Percentiles rank a stretch among this genome's conserved stretches.
phyloP scores from a whole-genome alignment of 2,888 invertebrate species.

The Pocota personata region DNA sequence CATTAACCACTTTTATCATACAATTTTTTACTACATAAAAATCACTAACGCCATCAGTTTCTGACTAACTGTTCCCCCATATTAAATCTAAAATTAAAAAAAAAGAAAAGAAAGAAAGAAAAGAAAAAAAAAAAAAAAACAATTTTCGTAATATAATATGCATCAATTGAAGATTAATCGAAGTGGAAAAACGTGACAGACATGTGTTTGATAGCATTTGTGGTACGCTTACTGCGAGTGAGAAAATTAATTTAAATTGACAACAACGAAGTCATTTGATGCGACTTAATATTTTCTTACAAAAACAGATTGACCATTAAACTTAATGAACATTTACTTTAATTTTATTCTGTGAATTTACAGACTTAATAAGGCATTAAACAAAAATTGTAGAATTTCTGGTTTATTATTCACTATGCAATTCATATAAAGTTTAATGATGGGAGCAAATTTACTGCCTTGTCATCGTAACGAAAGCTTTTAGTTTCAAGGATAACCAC shows the following conservation, averaged over 20 bases:
- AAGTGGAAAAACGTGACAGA: background rate
- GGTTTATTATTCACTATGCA: background rate
- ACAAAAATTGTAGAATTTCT: background rate
- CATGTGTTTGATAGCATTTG: background rate
- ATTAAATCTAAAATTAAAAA: background rate
- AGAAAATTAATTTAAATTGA: slow-evolving; percentile 2
- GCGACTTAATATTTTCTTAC: background rate
- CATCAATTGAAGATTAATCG: slow-evolving; percentile 11
- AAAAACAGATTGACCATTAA: background rate
- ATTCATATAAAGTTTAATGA: background rate
- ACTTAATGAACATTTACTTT: background rate
- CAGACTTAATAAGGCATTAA: background rate
- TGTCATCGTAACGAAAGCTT: background rate
- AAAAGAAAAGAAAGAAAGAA: no score
- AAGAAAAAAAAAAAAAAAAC: no score
- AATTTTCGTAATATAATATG: background rate
- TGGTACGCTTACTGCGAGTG: background rate
- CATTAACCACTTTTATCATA: no score
- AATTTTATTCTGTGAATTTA: background rate
- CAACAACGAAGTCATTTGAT: background rate
- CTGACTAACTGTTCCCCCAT: background rate
- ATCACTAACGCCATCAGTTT: no score
- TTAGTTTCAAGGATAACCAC: background rate
- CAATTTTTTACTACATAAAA: no score
- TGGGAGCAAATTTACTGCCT: background rate